Evolutionary conservation across 2,113 vertebrate species (phyloP).

Genomic region (Gymnocephalus cernua): DNA sequence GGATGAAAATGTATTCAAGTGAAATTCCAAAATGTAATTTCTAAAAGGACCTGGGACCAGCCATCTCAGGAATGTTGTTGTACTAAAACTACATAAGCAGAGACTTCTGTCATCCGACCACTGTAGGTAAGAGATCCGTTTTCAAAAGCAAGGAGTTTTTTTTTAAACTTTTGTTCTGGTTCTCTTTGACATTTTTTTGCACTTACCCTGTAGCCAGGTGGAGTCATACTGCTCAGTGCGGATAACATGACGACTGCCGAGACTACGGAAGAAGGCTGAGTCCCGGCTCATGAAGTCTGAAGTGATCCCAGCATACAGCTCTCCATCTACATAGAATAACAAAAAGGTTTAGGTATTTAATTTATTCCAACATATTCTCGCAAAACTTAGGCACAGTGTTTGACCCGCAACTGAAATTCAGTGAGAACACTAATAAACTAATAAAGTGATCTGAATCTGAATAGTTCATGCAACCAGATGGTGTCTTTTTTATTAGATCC

Average conservation of each 20-base stretch:
- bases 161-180: neutral
- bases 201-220: slow-evolving; percentile 86
- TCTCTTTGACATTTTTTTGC: neutral
- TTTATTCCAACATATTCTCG: neutral
- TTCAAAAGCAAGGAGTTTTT: neutral
- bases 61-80: neutral
- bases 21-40: neutral
- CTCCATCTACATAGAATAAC: slow-evolving; percentile 75
- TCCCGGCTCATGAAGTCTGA: slow-evolving; percentile 88
- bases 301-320: slow-evolving; percentile 87
- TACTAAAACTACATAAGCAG: neutral
- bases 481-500: neutral
- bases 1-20: neutral
- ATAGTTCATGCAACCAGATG: neutral
- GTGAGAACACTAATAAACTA: too few species aligned
- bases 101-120: neutral
- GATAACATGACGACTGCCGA: slow-evolving; percentile 84
- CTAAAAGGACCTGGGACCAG: neutral
- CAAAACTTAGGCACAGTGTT: too few species aligned
- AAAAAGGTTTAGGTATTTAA: neutral
- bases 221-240: slow-evolving; percentile 88
- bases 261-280: slow-evolving; percentile 86
- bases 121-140: neutral
- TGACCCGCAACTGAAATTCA: too few species aligned
- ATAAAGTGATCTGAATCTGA: too few species aligned